Percentiles rank a stretch among this genome's conserved stretches.
Evolutionary conservation across 2,888 invertebrate species (phyloP).

Genomic region (Ethmia dodecea): DNA sequence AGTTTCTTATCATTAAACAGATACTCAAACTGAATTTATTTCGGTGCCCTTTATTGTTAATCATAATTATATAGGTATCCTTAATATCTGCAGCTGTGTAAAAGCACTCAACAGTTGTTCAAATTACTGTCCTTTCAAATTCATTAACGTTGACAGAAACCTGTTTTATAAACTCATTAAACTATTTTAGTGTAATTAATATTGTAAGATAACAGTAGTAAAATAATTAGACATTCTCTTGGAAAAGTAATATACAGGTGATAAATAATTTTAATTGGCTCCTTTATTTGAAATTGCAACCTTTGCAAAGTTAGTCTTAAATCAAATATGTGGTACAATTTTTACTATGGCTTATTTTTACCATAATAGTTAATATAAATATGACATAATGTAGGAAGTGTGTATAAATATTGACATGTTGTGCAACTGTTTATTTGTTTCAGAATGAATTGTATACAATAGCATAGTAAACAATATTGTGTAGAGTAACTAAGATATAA

Average conservation of each 20-base stretch:
- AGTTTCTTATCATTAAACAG: too few relatives aligned
- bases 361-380: neutral
- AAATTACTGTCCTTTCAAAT: conserved; percentile 4
- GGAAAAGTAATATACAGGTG: too few relatives aligned
- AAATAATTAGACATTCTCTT: too few relatives aligned
- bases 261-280: too few relatives aligned
- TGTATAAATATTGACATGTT: conserved; percentile 51
- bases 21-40: too few relatives aligned
- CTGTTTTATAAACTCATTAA: too few relatives aligned
- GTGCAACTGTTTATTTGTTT: conserved; percentile 41
- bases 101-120: conserved; percentile 6
- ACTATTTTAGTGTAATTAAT: too few relatives aligned
- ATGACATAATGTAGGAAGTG: conserved; percentile 26
- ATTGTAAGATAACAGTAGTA: too few relatives aligned
- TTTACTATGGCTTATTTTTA: neutral
- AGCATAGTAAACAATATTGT: conserved; percentile 62
- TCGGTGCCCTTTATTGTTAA: too few relatives aligned
- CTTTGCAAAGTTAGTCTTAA: neutral
- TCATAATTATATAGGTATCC: too few relatives aligned
- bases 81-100: conserved; percentile 1
- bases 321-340: too few relatives aligned
- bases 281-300: too few relatives aligned
- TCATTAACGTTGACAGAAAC: neutral
- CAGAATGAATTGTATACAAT: conserved; percentile 44
- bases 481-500: conserved; percentile 4